Evolutionary conservation across 2,797 vertebrate species (phyloP).

Genomic region (Sylvia borin): DNA sequence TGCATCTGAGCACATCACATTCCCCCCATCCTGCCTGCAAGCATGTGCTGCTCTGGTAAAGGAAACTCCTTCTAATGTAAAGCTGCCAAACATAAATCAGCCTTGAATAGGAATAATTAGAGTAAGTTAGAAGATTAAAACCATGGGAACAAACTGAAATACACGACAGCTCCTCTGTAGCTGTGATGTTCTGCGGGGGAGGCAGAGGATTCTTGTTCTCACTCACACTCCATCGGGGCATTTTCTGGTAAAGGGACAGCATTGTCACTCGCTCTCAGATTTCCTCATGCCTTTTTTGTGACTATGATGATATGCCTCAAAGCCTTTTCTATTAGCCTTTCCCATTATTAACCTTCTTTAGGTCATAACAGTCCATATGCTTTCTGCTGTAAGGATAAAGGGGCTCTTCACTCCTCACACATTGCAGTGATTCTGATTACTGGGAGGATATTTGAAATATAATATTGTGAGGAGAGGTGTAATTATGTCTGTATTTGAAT

Average conservation of each 20-base stretch:
- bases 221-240: not conserved
- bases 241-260: slow-evolving; percentile 37
- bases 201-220: not conserved
- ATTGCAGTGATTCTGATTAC: slow-evolving; percentile 51
- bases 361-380: not conserved
- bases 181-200: slow-evolving; percentile 3
- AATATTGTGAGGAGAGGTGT: slow-evolving; percentile 49
- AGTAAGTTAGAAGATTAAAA: slow-evolving; percentile 33
- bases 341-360: slow-evolving; percentile 42
- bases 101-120: not conserved
- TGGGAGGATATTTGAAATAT: slow-evolving; percentile 40
- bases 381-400: slow-evolving; percentile 59
- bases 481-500: slow-evolving; percentile 63
- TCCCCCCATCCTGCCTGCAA: not conserved
- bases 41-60: not conserved
- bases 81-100: slow-evolving; percentile 3
- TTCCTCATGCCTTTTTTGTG: slow-evolving; percentile 44
- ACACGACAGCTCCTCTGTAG: not conserved
- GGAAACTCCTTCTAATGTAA: not conserved
- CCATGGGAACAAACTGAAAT: slow-evolving; percentile 2
- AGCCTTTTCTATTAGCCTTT: slow-evolving; percentile 62
- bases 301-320: slow-evolving; percentile 15
- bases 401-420: slow-evolving; percentile 60
- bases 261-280: slow-evolving; percentile 10
- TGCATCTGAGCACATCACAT: not conserved